Evolutionary conservation across 92 coral and sea anemone species (phyloP).

Genomic region (Epizoanthus illoricatus): DNA sequence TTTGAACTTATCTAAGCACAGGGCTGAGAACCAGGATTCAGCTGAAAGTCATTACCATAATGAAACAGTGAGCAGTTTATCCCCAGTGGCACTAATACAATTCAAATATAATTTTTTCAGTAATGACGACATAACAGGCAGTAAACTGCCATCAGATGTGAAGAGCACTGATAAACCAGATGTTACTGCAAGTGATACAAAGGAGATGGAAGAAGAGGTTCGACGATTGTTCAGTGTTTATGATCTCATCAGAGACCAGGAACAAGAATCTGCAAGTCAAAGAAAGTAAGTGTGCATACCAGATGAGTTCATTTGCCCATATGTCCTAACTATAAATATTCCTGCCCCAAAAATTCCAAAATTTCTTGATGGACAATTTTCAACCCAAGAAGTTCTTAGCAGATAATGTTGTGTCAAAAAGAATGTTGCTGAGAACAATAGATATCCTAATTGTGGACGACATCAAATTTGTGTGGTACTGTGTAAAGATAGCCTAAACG

Average conservation of each 20-base stretch:
- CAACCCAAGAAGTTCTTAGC: too few species aligned
- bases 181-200: neutral
- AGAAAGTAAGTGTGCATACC: neutral
- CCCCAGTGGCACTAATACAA: neutral
- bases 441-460: too few species aligned
- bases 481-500: too few species aligned
- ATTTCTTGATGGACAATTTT: too few species aligned
- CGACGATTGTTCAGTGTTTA: conserved; percentile 74
- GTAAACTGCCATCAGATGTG: conserved; percentile 4
- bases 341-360: neutral
- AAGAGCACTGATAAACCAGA: conserved; percentile 10
- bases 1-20: too few species aligned
- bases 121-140: neutral
- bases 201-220: conserved; percentile 69
- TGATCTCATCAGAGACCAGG: conserved; percentile 79
- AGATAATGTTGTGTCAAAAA: too few species aligned
- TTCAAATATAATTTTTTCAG: neutral
- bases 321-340: neutral
- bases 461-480: too few species aligned
- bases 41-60: too few species aligned
- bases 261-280: conserved; percentile 29
- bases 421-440: too few species aligned
- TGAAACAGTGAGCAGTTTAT: neutral
- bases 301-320: neutral
- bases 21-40: too few species aligned